These are phyloP conservation scores for Eupithecia dodoneata DNA, from an alignment of 2,888 invertebrate genomes.

Conservation along the genomic window DNA sequence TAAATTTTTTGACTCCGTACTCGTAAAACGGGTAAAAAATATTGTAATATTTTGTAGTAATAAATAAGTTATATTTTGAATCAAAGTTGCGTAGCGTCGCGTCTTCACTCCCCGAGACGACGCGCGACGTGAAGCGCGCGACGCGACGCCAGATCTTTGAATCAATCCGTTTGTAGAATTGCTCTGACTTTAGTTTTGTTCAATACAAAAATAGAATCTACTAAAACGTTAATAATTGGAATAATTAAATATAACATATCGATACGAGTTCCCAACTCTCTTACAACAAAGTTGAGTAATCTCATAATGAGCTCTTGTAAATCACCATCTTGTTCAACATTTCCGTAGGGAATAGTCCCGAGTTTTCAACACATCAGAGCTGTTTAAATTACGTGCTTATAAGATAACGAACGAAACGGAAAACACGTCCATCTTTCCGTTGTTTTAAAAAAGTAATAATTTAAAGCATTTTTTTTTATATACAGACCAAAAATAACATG, in stretches of 20 bases:
- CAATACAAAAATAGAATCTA: not conserved
- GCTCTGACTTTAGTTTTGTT: no score
- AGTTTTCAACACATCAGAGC: conserved; percentile 1
- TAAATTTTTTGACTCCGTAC: no score
- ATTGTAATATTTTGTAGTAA: no score
- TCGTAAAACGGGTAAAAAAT: no score
- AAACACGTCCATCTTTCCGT: not conserved
- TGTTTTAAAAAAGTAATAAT: not conserved
- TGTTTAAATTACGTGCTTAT: not conserved
- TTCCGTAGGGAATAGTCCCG: not conserved
- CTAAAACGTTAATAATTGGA: not conserved
- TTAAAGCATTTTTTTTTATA: no score
- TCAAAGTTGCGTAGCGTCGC: no score
- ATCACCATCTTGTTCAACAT: not conserved
- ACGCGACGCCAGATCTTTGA: no score
- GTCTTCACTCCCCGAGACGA: no score
- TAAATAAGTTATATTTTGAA: no score
- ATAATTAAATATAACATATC: not conserved
- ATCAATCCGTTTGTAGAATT: no score
- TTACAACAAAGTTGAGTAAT: not conserved
- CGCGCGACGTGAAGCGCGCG: no score
- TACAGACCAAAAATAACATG: no score
- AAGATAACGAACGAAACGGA: not conserved
- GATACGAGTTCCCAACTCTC: not conserved
- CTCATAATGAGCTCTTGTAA: conserved; percentile 1